phyloP scores from a whole-genome alignment of 2,113 vertebrate species.

The Gymnobelideus leadbeateri region DNA sequence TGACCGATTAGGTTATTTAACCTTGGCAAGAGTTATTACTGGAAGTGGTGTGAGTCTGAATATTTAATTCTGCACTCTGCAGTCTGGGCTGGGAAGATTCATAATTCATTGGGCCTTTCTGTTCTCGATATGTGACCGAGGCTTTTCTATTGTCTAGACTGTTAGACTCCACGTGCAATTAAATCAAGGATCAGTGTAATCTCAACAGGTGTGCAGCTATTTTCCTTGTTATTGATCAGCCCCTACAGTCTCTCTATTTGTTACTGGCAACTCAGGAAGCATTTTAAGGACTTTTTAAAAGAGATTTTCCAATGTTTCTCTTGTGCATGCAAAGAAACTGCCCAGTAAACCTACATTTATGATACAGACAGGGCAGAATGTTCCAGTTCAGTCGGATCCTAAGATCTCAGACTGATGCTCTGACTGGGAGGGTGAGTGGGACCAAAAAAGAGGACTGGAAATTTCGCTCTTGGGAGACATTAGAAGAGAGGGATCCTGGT shows the following conservation, averaged over 20 bases:
- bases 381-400: constrained; percentile 17
- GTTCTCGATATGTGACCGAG: constrained; percentile 49
- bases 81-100: not conserved
- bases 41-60: not conserved
- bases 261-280: constrained; percentile 3
- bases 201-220: constrained; percentile 59
- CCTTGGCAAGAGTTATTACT: not conserved
- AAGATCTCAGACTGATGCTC: not conserved
- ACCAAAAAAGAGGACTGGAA: not conserved
- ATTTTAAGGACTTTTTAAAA: not conserved
- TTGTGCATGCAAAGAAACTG: not conserved
- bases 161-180: constrained; percentile 69
- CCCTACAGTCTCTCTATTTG: constrained; percentile 20
- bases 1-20: constrained; percentile 30
- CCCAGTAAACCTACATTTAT: not conserved
- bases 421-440: not conserved
- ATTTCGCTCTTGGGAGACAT: not conserved
- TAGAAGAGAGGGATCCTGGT: no score
- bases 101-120: constrained; percentile 53
- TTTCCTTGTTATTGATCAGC: constrained; percentile 6
- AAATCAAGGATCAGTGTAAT: constrained; percentile 51
- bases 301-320: constrained; percentile 1
- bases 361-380: not conserved
- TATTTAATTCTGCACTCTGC: not conserved
- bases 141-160: constrained; percentile 58